phyloP scores from a whole-genome alignment of 2,888 invertebrate species.

The Nemoura dubitans region DNA sequence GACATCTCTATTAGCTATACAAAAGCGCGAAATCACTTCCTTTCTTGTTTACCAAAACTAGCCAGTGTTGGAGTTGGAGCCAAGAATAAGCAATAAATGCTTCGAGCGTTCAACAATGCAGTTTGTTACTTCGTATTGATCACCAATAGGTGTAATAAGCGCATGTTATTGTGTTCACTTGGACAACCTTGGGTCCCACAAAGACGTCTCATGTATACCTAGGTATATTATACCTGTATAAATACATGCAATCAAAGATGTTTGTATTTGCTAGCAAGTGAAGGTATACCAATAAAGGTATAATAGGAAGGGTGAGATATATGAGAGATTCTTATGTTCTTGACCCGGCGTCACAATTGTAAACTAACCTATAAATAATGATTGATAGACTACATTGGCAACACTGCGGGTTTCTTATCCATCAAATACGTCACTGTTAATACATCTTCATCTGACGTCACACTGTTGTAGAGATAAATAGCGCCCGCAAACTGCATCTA shows the following conservation, averaged over 20 bases:
- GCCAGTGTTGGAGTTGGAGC: background rate
- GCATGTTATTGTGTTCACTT: background rate
- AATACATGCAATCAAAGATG: background rate
- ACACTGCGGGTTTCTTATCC: conserved; percentile 30
- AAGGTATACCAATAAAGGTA: background rate
- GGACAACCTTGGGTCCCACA: background rate
- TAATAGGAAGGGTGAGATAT: background rate
- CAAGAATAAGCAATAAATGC: background rate
- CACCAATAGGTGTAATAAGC: background rate
- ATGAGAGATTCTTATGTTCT: background rate
- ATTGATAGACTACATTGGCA: conserved; percentile 24
- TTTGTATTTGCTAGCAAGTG: background rate
- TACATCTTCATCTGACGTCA: conserved; percentile 31
- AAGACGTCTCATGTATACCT: background rate
- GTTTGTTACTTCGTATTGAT: background rate
- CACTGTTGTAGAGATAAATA: background rate
- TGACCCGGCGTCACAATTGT: background rate
- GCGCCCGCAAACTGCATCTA: background rate
- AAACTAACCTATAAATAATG: background rate
- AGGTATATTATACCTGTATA: background rate
- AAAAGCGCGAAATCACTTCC: background rate
- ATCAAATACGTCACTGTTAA: conserved; percentile 29
- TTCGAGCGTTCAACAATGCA: background rate
- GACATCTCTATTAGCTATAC: background rate
- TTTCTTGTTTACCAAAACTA: background rate